Percentiles rank a stretch among this genome's conserved stretches.
Conservation (phyloP, 2,888 invertebrate species). For the Ecliptopera silaceata region DNA sequence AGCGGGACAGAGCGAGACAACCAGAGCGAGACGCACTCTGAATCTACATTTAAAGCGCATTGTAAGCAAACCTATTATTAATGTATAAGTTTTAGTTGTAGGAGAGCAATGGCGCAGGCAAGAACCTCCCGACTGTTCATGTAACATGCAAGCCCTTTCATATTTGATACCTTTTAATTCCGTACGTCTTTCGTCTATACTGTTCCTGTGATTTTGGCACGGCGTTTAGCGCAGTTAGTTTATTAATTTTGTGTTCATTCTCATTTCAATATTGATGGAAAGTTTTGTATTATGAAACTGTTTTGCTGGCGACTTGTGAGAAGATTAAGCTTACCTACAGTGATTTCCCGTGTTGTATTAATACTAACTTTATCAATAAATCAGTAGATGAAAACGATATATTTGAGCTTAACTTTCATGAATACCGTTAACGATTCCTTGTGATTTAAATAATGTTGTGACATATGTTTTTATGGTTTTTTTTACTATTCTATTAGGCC, state of each 20-base stretch:
- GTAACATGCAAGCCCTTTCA: constrained; percentile 78
- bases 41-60: constrained; percentile 83
- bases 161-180: constrained; percentile 82
- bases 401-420: too few species aligned
- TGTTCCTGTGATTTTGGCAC: constrained; percentile 18
- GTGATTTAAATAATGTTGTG: too few species aligned
- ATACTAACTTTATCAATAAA: too few species aligned
- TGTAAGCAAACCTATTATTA: constrained; percentile 82
- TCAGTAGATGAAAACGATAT: too few species aligned
- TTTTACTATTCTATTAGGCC: too few species aligned
- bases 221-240: neutral
- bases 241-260: neutral
- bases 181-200: constrained; percentile 66
- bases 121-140: constrained; percentile 69
- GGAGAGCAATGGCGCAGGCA: constrained; percentile 70
- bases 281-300: too few species aligned
- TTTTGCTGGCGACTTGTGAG: too few species aligned
- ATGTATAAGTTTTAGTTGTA: constrained; percentile 82
- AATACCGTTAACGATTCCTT: too few species aligned
- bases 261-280: neutral
- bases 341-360: too few species aligned
- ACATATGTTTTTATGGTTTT: too few species aligned
- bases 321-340: too few species aligned
- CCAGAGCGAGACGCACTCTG: constrained; percentile 60
- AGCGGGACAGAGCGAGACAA: constrained; percentile 47